Base-by-base conservation (phyloP, 2,113 vertebrate species). In the Chloropsis cyanopogon region DNA sequence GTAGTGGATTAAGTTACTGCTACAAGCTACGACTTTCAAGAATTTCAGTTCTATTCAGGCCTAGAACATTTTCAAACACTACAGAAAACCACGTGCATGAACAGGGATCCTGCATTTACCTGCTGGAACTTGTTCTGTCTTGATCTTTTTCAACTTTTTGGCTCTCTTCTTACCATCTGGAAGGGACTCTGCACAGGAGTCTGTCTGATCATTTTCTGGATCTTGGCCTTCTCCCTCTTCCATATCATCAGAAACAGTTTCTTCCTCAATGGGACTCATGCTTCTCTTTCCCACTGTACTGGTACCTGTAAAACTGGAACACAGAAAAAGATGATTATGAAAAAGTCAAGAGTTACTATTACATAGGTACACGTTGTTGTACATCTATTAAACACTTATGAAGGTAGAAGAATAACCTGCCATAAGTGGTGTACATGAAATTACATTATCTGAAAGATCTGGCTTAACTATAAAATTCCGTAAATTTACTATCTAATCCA, bases 81-180 rank as follows among this genome's bases (percentile, higher is more conserved):
- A 65, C 22, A 91, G 28, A 81, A 69, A 73, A 24, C 15, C 22
- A 31, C 0, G 4, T 2, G 2, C 35, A 63, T 1, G 1, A 83
- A 59, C 14, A 41, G 1, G 57, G 35, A 37, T 60, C 35, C 24
- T 18, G 44, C 3, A 4, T 93, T 80, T 88, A 99, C 99, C 99
- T 95, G 96, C 78, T 56, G 96, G 53, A 69, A 91, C 86, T 78
- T 96, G 65, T 7, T 98, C 98, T 61, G 97, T 95, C 96, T 98
- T 98, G 72, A 98, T 98, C 90, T 98, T 99, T 96, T 98, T 99
- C 87, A 98, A 97, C 88, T 98, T 99, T 94, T 98, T 99, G 94
- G 97, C 90, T 96, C 97, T 98, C 86, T 97, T 99, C 84, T 97
- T 98, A 33, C 97, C 93, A 63, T 96, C 97, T 31, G 97, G 86